Evolutionary conservation across 2,113 vertebrate species (phyloP).

Genomic region (Pseudorectes ferrugineus): DNA sequence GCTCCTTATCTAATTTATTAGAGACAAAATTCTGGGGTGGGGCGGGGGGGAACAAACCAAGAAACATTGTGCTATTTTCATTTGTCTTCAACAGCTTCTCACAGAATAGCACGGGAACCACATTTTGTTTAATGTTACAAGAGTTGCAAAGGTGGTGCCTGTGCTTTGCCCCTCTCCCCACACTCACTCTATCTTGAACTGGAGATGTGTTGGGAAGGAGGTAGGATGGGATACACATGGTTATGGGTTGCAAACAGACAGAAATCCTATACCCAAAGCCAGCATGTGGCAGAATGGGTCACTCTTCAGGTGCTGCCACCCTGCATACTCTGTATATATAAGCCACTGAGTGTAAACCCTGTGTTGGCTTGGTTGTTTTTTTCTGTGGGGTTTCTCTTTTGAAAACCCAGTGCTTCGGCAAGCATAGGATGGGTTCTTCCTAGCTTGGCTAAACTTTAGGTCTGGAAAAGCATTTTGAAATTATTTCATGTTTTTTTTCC

Average conservation of each 20-base stretch:
- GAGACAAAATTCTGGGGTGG: fast-evolving
- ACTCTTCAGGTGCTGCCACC: background rate
- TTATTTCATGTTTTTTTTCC: background rate
- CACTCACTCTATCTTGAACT: fast-evolving
- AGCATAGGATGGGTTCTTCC: background rate
- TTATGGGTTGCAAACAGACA: background rate
- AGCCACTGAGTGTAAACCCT: background rate
- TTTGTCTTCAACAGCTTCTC: background rate
- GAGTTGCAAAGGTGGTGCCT: background rate
- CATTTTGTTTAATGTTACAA: background rate
- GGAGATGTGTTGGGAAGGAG: background rate
- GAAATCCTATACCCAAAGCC: background rate
- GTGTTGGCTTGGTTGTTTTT: background rate
- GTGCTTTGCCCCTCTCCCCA: background rate
- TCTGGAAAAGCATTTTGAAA: background rate
- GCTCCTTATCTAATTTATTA: background rate
- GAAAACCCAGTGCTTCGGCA: background rate
- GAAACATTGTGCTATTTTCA: background rate
- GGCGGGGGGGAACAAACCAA: fast-evolving
- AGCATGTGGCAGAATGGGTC: background rate
- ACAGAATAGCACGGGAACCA: fast-evolving
- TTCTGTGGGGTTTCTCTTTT: background rate
- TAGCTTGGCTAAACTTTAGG: background rate
- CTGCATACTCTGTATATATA: fast-evolving
- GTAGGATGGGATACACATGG: background rate